Base-by-base conservation (phyloP, 2,113 vertebrate genomes). In the Lota lota region DNA sequence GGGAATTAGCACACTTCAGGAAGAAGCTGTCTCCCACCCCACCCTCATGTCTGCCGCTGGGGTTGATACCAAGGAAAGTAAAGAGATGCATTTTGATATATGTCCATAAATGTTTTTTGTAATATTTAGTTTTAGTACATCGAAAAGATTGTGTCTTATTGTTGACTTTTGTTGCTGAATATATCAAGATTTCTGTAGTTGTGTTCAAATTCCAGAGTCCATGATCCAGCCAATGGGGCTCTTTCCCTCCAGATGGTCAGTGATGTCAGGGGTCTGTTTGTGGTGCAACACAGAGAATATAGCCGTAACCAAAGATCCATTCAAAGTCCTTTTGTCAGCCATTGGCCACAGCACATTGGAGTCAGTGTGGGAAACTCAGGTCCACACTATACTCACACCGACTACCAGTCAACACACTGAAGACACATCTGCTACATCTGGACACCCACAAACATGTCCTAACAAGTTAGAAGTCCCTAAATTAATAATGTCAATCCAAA, bases 241-340 rank as follows among this genome's bases (percentile, higher is more conserved):
- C 22, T 69, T 79, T 81, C 70, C 78, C 78, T 88, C 84, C 87
- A 87, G 77, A 87, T 80, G 74, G 75, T 60, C 66, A 36, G 58
- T 79, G 79, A 73, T 10, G 51, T 85, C 69, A 72, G 11, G 15
- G 2, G 53, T 72, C 33, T n/a, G 53, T 74, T 24, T 78, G 65
- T 59, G 57, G 61, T 58, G 73, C 63, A 82, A 50, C 22, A 63
- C 70, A 81, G 61, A 64, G 62, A 62, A 66, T 36, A 28, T 40
- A 77, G 78, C 70, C 22, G 63, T 56, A 70, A 74, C 68, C 68
- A 80, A 79, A 40, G 65, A 22, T 73, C 63, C 78, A 76, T 78
- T 82, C 83, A 73, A 1, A 40, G 61, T 10, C 67, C 70, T 22
- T 74, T 70, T 83, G 75, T 79, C 1, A 51, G 61, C 12, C 67